Conservation (phyloP, 2,113 vertebrate genomes). For the Uropsilus gracilis region DNA sequence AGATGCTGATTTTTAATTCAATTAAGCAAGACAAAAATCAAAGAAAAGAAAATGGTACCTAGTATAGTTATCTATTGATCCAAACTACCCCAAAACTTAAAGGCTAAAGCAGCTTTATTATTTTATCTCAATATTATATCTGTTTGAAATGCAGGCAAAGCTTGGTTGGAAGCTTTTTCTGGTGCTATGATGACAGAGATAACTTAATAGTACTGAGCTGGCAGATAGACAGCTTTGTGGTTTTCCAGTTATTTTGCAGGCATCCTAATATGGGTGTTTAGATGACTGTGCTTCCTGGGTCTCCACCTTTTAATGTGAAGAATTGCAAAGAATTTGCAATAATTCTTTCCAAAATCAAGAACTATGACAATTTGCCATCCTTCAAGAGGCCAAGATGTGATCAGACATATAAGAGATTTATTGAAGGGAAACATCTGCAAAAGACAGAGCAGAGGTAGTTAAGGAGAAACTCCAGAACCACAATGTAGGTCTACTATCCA, state of each 20-base stretch:
- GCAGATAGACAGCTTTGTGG: background rate
- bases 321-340: background rate
- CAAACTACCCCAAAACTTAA: background rate
- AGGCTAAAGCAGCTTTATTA: background rate
- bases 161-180: background rate
- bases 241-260: background rate
- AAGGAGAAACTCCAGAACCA: background rate
- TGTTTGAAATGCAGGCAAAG: background rate
- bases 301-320: background rate
- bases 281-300: background rate
- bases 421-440: background rate
- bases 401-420: background rate
- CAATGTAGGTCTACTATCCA: background rate
- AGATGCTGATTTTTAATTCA: slow-evolving; percentile 1
- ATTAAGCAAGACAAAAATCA: background rate
- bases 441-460: background rate
- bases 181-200: background rate
- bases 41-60: background rate
- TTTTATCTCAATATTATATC: background rate
- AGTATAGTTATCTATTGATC: background rate
- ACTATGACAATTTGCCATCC: background rate
- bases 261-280: background rate
- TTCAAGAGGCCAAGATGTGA: background rate
- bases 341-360: background rate
- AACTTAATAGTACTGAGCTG: background rate